Conservation (phyloP, 2,113 vertebrate species). For the Mus spicilegus region DNA sequence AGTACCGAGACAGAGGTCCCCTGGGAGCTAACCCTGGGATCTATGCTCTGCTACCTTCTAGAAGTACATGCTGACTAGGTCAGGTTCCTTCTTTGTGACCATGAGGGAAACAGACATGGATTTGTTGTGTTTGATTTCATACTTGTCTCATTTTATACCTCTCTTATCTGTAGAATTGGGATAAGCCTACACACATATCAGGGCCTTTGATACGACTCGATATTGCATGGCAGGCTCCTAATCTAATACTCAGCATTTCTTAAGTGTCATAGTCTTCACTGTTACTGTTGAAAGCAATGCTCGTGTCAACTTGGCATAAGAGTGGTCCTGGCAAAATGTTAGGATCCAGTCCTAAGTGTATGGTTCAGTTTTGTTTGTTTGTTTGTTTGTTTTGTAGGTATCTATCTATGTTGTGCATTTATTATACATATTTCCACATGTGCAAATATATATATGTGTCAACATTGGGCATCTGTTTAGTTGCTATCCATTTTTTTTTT, state of each 20-base stretch:
- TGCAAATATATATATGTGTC: neutral
- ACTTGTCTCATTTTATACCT: neutral
- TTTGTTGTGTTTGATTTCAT: neutral
- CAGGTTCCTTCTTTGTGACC: neutral
- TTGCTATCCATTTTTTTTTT: neutral
- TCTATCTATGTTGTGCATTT: neutral
- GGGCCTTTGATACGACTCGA: too few relatives aligned
- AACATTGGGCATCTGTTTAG: neutral
- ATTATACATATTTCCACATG: neutral
- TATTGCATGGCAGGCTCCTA: neutral
- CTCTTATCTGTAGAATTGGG: neutral
- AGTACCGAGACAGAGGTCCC: neutral
- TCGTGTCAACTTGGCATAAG: neutral
- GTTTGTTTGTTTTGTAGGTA: neutral
- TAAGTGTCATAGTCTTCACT: neutral
- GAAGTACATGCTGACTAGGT: neutral
- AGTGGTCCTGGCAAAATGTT: neutral
- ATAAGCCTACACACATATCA: accelerated
- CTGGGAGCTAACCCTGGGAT: neutral
- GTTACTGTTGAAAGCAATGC: neutral
- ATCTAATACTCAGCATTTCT: neutral
- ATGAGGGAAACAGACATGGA: neutral
- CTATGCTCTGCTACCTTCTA: neutral
- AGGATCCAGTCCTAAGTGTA: neutral
- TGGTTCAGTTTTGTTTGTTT: neutral